Percentiles rank a stretch among this genome's conserved stretches.
phyloP scores from a whole-genome alignment of 2,797 vertebrate genomes.

The Hydrolagus colliei region DNA sequence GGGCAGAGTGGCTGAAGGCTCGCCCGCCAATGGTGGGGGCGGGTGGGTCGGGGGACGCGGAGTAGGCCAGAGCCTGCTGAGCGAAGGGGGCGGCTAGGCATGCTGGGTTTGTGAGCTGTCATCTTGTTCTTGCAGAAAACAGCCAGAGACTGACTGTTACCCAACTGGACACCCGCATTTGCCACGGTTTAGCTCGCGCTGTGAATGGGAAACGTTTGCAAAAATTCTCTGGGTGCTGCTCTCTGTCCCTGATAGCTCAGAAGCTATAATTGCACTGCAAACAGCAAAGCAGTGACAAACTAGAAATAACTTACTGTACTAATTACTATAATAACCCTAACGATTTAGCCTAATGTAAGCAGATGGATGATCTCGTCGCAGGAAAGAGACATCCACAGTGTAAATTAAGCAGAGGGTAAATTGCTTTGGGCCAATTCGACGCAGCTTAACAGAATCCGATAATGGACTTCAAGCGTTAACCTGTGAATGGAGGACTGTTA shows the following conservation, averaged over 20 bases:
- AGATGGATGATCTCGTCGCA: neutral
- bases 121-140: neutral
- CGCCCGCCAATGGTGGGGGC: no score
- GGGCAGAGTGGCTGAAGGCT: no score
- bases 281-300: neutral
- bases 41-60: no score
- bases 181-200: neutral
- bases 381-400: neutral
- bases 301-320: neutral
- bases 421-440: neutral
- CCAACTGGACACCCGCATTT: neutral
- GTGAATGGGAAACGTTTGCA: neutral
- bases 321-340: neutral
- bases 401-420: neutral
- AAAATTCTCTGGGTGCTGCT: neutral
- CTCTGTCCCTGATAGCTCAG: neutral
- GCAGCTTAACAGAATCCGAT: neutral
- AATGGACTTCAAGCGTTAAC: neutral
- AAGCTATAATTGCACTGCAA: neutral
- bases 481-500: neutral
- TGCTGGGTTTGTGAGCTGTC: neutral
- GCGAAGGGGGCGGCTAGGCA: no score
- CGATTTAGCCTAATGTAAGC: neutral
- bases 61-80: no score
- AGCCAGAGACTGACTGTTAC: neutral